These are phyloP conservation scores for Melanargia galathea DNA, from an alignment of 2,888 invertebrate species.

Conservation along the genomic window DNA sequence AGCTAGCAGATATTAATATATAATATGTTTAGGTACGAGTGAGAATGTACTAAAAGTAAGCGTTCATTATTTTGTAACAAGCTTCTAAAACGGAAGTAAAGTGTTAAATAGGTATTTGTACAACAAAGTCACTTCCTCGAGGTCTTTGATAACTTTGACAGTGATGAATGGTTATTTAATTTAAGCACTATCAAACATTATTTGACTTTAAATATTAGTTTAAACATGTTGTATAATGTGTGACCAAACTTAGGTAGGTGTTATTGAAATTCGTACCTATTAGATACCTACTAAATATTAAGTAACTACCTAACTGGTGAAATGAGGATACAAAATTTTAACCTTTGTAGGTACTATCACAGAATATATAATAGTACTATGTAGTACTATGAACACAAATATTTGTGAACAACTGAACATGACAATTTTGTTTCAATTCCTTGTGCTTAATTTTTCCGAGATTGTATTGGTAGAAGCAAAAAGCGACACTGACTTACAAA, in stretches of 20 bases:
- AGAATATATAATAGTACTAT: too few relatives aligned
- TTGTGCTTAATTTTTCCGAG: too few relatives aligned
- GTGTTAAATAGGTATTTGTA: constrained; percentile 18
- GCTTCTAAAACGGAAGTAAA: constrained; percentile 24
- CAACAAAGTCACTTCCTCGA: constrained; percentile 27
- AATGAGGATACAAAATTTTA: constrained; percentile 1
- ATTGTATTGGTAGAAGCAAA: too few relatives aligned
- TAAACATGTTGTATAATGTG: not conserved
- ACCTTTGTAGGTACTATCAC: not conserved
- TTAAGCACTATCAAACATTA: constrained; percentile 6
- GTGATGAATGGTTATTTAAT: constrained; percentile 27
- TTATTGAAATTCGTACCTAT: not conserved
- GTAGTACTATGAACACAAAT: too few relatives aligned
- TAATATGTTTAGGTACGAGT: not conserved
- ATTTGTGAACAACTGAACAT: too few relatives aligned
- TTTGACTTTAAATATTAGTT: not conserved
- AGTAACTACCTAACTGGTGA: not conserved
- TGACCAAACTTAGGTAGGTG: not conserved
- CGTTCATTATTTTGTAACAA: not conserved
- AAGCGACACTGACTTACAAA: too few relatives aligned
- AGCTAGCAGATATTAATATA: too few relatives aligned
- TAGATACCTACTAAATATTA: too few relatives aligned
- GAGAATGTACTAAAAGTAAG: not conserved
- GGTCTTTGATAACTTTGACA: constrained; percentile 31
- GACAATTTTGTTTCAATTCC: too few relatives aligned